Evolutionary conservation across 2,888 invertebrate genomes (phyloP).

Genomic region (Cerastis leucographa): DNA sequence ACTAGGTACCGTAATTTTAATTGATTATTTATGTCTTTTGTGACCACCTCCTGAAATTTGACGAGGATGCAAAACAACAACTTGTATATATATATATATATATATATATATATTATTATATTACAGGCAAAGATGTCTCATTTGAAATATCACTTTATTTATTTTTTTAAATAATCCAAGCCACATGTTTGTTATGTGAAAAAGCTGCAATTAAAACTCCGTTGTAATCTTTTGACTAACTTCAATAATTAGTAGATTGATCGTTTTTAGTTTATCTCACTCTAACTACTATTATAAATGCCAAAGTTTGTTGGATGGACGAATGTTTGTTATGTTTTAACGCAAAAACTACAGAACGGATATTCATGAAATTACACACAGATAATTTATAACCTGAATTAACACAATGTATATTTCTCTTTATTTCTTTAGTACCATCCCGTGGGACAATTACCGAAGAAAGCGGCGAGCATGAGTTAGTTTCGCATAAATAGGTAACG

Average conservation of each 20-base stretch:
- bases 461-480: not conserved
- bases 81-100: too few relatives aligned
- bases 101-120: too few relatives aligned
- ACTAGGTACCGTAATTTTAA: too few relatives aligned
- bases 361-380: not conserved
- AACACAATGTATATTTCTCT: not conserved
- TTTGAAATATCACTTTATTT: not conserved
- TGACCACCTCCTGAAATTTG: too few relatives aligned
- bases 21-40: too few relatives aligned
- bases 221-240: not conserved
- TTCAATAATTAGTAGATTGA: not conserved
- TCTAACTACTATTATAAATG: not conserved
- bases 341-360: not conserved
- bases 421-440: not conserved
- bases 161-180: not conserved
- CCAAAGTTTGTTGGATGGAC: not conserved
- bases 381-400: not conserved
- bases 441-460: not conserved
- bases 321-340: not conserved
- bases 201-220: not conserved
- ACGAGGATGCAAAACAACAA: too few relatives aligned
- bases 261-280: not conserved
- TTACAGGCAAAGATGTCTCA: not conserved
- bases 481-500: not conserved
- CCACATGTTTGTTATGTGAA: not conserved